Evolutionary conservation across 2,888 invertebrate genomes (phyloP).

Genomic region (Luffia ferchaultella): DNA sequence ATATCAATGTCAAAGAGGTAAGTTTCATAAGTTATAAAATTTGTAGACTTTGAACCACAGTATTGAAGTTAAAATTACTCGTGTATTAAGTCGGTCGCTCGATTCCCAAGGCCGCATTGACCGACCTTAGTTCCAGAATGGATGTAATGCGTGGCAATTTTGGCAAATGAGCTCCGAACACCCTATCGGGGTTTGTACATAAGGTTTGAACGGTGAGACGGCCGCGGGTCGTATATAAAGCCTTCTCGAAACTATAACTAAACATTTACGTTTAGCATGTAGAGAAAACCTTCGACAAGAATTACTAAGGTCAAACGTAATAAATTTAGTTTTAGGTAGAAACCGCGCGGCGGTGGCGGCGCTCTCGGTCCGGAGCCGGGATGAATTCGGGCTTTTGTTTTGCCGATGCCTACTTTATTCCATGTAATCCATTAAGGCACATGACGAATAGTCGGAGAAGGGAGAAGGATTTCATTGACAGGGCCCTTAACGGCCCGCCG

Average conservation of each 20-base stretch:
- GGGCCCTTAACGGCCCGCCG: constrained; percentile 47
- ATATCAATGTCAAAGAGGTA: too few relatives aligned
- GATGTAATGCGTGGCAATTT: neutral
- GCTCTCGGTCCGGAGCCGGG: constrained; percentile 41
- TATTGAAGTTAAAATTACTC: too few relatives aligned
- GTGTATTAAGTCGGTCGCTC: too few relatives aligned
- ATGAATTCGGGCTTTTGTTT: constrained; percentile 45
- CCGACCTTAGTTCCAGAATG: too few relatives aligned
- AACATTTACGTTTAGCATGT: constrained; percentile 34
- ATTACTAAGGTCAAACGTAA: constrained; percentile 63
- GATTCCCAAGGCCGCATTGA: too few relatives aligned
- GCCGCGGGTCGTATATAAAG: neutral
- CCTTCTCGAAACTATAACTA: constrained; percentile 52
- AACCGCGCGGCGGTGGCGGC: constrained; percentile 50
- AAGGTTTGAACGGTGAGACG: too few relatives aligned
- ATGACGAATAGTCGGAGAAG: constrained; percentile 50
- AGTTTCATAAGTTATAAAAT: too few relatives aligned
- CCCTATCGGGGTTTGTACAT: neutral
- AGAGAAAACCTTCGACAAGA: constrained; percentile 52
- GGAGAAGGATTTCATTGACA: constrained; percentile 51
- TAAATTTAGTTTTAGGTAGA: constrained; percentile 61
- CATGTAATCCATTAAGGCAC: constrained; percentile 59
- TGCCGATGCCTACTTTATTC: constrained; percentile 59
- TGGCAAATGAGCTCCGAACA: neutral
- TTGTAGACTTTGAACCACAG: too few relatives aligned